A percentile compares a stretch with the other conserved stretches of the same genome.
These are phyloP conservation scores for Mus minutoides DNA, from an alignment of 2,797 vertebrate genomes.

Conservation along the genomic window DNA sequence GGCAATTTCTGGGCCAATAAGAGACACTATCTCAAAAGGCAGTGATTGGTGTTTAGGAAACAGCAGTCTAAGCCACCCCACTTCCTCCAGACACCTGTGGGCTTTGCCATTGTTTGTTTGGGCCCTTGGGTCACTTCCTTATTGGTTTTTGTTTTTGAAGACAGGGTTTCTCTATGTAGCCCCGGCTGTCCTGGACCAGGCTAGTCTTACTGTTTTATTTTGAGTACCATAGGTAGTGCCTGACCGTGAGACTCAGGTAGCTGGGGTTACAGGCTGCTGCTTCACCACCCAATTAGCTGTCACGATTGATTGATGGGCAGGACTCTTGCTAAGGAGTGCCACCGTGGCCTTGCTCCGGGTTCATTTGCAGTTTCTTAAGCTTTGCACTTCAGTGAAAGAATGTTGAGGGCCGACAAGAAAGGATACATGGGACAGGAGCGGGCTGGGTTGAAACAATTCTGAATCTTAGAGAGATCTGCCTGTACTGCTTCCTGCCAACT, in stretches of 20 bases:
- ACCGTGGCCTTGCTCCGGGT: neutral
- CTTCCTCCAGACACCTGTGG: neutral
- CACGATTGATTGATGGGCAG: neutral
- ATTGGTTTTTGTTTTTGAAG: neutral
- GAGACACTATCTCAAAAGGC: neutral
- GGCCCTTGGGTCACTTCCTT: neutral
- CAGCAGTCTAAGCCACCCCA: neutral
- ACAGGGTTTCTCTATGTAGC: neutral
- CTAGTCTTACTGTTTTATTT: neutral
- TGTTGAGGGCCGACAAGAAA: neutral
- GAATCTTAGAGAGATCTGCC: neutral
- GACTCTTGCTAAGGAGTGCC: neutral
- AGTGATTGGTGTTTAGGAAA: too few relatives aligned
- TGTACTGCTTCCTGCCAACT: neutral
- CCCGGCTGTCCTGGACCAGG: neutral
- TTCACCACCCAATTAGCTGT: neutral
- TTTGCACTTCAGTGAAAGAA: neutral
- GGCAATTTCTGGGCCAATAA: neutral
- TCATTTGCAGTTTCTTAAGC: neutral
- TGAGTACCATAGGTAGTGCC: neutral
- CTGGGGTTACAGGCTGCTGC: neutral
- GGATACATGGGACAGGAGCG: fast-evolving
- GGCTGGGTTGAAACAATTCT: neutral
- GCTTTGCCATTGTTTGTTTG: neutral
- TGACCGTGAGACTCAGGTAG: neutral